Evolutionary conservation across 2,888 invertebrate species (phyloP).

Genomic region (Arctia plantaginis): DNA sequence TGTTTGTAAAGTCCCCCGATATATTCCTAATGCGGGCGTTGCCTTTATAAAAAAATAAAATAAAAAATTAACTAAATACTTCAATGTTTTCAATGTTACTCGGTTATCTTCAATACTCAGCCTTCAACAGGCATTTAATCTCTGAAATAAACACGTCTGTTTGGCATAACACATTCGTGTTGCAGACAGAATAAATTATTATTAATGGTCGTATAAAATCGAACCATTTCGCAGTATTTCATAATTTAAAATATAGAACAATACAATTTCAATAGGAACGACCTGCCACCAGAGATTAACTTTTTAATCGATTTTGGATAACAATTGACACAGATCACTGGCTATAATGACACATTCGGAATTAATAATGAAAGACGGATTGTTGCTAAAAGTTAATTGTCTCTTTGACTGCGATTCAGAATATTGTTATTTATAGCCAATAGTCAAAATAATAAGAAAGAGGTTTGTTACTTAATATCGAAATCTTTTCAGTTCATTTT

Average conservation of each 20-base stretch:
- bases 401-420: neutral
- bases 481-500: too few species aligned
- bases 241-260: conserved; percentile 26
- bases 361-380: conserved; percentile 4
- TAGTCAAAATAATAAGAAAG: too few species aligned
- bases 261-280: conserved; percentile 13
- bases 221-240: conserved; percentile 18
- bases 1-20: too few species aligned
- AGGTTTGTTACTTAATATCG: too few species aligned
- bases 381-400: neutral
- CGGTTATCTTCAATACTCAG: conserved; percentile 70
- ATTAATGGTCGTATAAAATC: conserved; percentile 15
- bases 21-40: too few species aligned
- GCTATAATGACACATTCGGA: conserved; percentile 4
- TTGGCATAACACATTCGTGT: conserved; percentile 49
- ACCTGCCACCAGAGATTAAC: conserved; percentile 16
- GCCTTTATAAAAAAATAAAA: too few species aligned
- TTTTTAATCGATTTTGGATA: conserved; percentile 19
- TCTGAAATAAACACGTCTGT: conserved; percentile 59
- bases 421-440: neutral
- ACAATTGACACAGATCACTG: conserved; percentile 13
- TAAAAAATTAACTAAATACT: conserved; percentile 61
- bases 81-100: conserved; percentile 62
- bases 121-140: conserved; percentile 64
- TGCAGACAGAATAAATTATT: conserved; percentile 51